Conservation (phyloP, 2,888 invertebrate genomes). For the Drosophila neutralis region DNA sequence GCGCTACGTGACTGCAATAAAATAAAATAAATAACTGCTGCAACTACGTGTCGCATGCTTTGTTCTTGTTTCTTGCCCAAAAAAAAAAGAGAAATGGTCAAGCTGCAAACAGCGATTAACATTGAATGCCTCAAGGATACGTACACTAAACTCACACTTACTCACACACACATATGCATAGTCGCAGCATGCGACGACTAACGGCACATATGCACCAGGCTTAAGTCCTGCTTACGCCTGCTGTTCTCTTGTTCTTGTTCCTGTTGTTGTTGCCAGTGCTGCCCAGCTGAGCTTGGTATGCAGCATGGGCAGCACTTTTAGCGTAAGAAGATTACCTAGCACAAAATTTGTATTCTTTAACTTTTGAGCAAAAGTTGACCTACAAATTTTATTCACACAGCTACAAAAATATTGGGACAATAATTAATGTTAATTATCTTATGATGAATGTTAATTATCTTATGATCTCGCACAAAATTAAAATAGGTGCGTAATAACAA, state of each 20-base stretch:
- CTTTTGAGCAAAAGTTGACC: background rate
- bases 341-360: background rate
- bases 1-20: conserved; percentile 74
- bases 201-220: conserved; percentile 37
- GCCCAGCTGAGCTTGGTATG: conserved; percentile 15
- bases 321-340: conserved; percentile 11
- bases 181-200: conserved; percentile 42
- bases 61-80: conserved; percentile 32
- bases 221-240: conserved; percentile 18
- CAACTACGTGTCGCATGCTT: conserved; percentile 69
- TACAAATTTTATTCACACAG: background rate
- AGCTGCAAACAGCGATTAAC: conserved; percentile 26
- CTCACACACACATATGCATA: background rate
- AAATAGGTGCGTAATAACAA: background rate
- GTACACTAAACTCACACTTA: background rate
- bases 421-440: background rate
- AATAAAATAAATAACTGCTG: conserved; percentile 63
- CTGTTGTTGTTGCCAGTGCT: conserved; percentile 28
- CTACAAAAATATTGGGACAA: background rate
- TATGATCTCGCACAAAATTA: background rate
- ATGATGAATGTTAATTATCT: background rate
- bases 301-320: conserved; percentile 35
- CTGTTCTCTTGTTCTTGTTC: background rate
- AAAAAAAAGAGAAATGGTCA: conserved; percentile 46
- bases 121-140: conserved; percentile 54